Evolutionary conservation across 2,797 vertebrate genomes (phyloP).

Genomic region (Ibycter americanus): DNA sequence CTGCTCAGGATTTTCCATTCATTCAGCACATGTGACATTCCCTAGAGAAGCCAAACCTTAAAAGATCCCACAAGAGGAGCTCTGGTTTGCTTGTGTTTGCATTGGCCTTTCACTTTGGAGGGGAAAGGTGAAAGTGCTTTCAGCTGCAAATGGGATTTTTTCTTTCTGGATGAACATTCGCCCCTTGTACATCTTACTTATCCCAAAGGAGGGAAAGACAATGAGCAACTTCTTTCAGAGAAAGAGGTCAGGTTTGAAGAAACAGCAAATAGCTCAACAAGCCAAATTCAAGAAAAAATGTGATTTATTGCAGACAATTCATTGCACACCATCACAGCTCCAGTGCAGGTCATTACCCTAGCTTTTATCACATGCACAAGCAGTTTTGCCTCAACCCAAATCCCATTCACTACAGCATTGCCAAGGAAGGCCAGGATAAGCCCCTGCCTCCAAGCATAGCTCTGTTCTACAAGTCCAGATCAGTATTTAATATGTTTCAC

Average conservation of each 20-base stretch:
- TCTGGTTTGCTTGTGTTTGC: neutral
- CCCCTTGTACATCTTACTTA: neutral
- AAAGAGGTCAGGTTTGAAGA: neutral
- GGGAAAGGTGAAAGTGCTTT: slow-evolving; percentile 1
- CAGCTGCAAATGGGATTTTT: neutral
- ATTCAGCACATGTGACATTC: neutral
- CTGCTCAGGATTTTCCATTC: neutral
- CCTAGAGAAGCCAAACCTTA: neutral
- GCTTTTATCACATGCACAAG: neutral
- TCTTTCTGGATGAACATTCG: neutral
- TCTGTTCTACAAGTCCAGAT: neutral
- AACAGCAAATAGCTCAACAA: neutral
- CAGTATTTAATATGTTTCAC: neutral
- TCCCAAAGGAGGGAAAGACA: neutral
- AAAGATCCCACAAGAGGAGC: neutral
- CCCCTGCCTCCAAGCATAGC: neutral
- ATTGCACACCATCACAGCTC: neutral
- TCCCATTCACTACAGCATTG: neutral
- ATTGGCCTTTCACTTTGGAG: neutral
- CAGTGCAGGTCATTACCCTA: neutral
- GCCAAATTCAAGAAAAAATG: neutral
- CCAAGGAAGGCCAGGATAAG: neutral
- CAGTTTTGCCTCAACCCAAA: neutral
- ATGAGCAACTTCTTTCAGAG: neutral
- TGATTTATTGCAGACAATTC: neutral